phyloP scores from a whole-genome alignment of 2,797 vertebrate genomes.

The Serranus cabrilla region DNA sequence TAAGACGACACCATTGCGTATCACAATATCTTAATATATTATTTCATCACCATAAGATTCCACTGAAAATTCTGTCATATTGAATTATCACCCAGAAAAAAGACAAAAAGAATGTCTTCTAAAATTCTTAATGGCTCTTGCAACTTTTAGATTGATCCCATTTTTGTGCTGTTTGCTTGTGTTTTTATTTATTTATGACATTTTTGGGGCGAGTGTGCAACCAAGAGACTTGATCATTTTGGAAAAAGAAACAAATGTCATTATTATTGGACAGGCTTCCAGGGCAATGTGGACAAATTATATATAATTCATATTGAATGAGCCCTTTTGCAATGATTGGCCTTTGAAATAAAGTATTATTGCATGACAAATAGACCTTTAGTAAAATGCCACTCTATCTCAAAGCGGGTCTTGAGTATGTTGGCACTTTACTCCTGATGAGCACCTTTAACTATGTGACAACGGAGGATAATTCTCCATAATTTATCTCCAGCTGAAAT shows the following conservation, averaged over 20 bases:
- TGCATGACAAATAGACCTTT: background rate
- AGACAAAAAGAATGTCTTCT: too few relatives aligned
- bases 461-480: background rate
- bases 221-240: background rate
- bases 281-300: background rate
- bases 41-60: too few relatives aligned
- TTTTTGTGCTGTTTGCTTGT: background rate
- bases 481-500: constrained; percentile 17
- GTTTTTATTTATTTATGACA: background rate
- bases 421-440: background rate
- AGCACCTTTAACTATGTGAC: constrained; percentile 3
- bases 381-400: constrained; percentile 9
- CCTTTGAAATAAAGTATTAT: constrained; percentile 7
- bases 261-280: background rate
- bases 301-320: background rate
- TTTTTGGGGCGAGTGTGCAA: background rate
- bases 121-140: background rate
- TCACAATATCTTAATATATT: too few relatives aligned
- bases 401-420: background rate
- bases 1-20: too few relatives aligned
- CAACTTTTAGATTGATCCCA: too few relatives aligned
- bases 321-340: background rate
- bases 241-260: background rate
- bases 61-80: too few relatives aligned
- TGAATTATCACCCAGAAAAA: background rate